A percentile compares a stretch with the other conserved stretches of the same genome.
These are phyloP conservation scores for Andrena cerasifolii DNA, from an alignment of 1,140 invertebrate species.

Conservation along the genomic window DNA sequence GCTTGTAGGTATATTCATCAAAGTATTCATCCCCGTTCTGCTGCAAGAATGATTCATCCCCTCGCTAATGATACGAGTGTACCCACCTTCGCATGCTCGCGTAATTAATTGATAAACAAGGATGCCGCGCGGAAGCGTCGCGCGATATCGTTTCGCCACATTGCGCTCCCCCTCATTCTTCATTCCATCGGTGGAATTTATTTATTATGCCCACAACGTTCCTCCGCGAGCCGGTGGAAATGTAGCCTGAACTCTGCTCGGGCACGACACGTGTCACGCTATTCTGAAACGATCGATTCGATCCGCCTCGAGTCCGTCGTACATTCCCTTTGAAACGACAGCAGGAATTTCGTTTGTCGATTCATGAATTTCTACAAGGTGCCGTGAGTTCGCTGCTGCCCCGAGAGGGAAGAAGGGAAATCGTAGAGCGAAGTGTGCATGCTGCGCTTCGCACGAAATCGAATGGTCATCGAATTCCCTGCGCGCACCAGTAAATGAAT, in stretches of 20 bases:
- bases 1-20: not conserved
- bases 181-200: not conserved
- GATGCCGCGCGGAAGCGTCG: not conserved
- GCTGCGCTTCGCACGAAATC: too few species aligned
- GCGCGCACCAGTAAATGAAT: too few species aligned
- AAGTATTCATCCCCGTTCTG: too few species aligned
- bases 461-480: too few species aligned
- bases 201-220: not conserved
- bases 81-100: not conserved
- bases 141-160: not conserved
- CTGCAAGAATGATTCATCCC: not conserved
- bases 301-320: not conserved
- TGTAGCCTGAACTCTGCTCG: not conserved
- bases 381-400: not conserved
- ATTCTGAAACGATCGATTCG: not conserved
- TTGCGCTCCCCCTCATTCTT: not conserved
- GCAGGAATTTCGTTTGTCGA: not conserved
- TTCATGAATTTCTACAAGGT: not conserved
- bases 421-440: too few species aligned
- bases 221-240: not conserved
- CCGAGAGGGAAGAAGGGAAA: too few species aligned
- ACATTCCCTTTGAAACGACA: not conserved
- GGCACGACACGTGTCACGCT: not conserved
- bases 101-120: conserved; percentile 6
- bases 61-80: not conserved